Conservation (phyloP, 1,140 invertebrate genomes). For the Stratiolaelaps scimitus region DNA sequence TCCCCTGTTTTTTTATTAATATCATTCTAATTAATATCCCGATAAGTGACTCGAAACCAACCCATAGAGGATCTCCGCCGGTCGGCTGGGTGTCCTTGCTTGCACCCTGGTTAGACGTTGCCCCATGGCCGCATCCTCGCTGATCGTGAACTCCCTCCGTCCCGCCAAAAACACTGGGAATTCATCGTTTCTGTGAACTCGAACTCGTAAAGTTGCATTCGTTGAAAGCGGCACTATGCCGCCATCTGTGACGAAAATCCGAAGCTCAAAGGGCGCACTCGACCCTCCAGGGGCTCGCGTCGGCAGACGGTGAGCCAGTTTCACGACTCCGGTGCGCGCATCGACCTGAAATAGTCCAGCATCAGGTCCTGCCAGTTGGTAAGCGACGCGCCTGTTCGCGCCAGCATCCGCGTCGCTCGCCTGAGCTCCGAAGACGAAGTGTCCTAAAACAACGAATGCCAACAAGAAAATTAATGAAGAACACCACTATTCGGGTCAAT, state of each 20-base stretch:
- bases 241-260: slow-evolving; percentile 50
- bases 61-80: too few relatives aligned
- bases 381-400: slow-evolving; percentile 61
- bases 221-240: slow-evolving; percentile 43
- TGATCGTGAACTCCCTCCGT: background rate
- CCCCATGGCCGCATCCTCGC: background rate
- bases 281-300: slow-evolving; percentile 31
- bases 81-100: background rate
- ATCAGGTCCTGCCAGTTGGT: slow-evolving; percentile 62
- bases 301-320: slow-evolving; percentile 45
- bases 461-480: slow-evolving; percentile 32
- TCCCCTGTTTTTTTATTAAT: too few relatives aligned
- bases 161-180: slow-evolving; percentile 49
- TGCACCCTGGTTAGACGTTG: background rate
- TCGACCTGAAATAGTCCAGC: slow-evolving; percentile 61
- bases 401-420: slow-evolving; percentile 66
- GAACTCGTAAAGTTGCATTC: slow-evolving; percentile 44
- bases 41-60: too few relatives aligned
- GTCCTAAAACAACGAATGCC: slow-evolving; percentile 41
- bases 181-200: slow-evolving; percentile 44
- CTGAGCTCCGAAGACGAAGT: slow-evolving; percentile 74
- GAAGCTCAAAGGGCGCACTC: slow-evolving; percentile 49
- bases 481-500: too few relatives aligned
- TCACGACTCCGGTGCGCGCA: slow-evolving; percentile 63
- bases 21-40: too few relatives aligned